Evolutionary conservation across 1,140 invertebrate genomes (phyloP), one percentile per base, ranked within the genome.

Genomic region (Sycophila sp.): DNA sequence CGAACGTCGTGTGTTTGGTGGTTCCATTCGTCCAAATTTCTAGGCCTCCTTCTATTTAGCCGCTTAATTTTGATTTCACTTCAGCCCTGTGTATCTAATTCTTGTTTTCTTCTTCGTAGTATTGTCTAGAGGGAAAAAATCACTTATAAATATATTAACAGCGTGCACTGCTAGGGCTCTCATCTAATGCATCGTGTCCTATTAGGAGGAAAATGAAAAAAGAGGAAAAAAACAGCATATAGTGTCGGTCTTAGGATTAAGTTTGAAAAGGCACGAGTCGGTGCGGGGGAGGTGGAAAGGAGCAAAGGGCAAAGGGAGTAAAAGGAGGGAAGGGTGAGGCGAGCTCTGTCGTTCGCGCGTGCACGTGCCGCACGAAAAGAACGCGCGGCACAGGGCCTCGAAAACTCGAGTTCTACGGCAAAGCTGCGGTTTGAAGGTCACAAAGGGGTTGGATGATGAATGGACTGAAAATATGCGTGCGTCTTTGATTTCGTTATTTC

Each of bases 131-230:
- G 22, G 28, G 58, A 51, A 56, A 13, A 34, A 59, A 45, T 47
- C 4, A 2, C 42, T 55, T 55, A 51, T 60, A 66, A 60, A 38
- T n/a, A 45, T 30, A 34, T 34, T 56, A 36, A 69, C 72, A 74
- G 77, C 75, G 74, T 74, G 71, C 75, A 75, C 75, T 76, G 75
- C 75, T 76, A 71, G 72, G 74, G 66, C 72, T 77, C 65, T 74
- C n/a, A n/a, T 49, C 69, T 63, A 73, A 73, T 69, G 67, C 59
- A 64, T 67, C 59, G 51, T 30, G 30, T 34, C 17, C 28, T 32
- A 32, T 11, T 53, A 49, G 2, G 38, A 32, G 15, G 19, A 19
- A 10, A 40, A 32, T 7, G 22, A 42, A 42, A 47, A 6, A 30
- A 45, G 24, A 45, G 40, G 32, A 42, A 45, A 17, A 17, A 22